phyloP scores from a whole-genome alignment of 1,140 invertebrate genomes.

The Eumeta japonica region DNA sequence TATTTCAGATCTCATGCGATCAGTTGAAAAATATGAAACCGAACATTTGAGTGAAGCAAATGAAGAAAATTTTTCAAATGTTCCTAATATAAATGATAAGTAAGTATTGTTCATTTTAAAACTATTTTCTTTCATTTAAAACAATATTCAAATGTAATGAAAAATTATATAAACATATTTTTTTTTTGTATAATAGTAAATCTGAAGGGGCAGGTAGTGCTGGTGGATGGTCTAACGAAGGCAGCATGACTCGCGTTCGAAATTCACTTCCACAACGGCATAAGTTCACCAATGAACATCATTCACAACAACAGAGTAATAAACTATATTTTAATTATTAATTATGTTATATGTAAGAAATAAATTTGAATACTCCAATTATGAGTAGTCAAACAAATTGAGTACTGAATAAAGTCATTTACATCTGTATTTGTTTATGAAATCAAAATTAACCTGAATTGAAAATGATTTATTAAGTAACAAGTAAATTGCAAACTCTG shows the following conservation, averaged over 20 bases:
- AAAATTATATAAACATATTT: too few species aligned
- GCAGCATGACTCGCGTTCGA: constrained; percentile 41
- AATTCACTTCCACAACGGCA: constrained; percentile 41
- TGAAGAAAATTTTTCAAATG: constrained; percentile 34
- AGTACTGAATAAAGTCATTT: too few species aligned
- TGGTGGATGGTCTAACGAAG: constrained; percentile 45
- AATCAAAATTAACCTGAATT: too few species aligned
- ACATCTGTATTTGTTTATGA: too few species aligned
- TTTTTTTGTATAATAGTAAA: constrained; percentile 22
- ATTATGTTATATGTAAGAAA: neutral
- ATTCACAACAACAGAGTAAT: constrained; percentile 23
- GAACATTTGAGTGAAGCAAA: constrained; percentile 28
- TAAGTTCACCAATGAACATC: constrained; percentile 49
- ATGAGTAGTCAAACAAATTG: too few species aligned
- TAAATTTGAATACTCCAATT: neutral
- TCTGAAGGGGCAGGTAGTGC: constrained; percentile 41
- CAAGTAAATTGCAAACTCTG: too few species aligned
- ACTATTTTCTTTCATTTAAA: neutral
- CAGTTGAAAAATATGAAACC: constrained; percentile 45
- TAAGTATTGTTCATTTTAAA: constrained; percentile 17
- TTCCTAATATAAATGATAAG: constrained; percentile 48
- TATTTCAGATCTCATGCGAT: constrained; percentile 48
- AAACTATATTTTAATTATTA: neutral
- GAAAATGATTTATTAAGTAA: too few species aligned
- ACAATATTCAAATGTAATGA: too few species aligned